These are phyloP conservation scores for Parascotia fuliginaria DNA, from an alignment of 2,888 invertebrate species.

Conservation along the genomic window DNA sequence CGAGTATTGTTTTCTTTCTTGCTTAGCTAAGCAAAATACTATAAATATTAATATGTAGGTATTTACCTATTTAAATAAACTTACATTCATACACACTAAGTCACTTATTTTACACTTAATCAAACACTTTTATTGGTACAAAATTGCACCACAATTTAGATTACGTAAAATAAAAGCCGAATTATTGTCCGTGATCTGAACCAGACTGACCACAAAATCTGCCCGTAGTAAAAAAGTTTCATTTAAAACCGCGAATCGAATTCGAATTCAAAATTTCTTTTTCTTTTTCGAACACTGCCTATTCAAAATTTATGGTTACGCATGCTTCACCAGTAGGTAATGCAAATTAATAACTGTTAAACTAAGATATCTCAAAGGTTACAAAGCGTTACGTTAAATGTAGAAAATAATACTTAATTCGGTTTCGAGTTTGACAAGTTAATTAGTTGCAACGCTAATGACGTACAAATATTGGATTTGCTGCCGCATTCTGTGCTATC, in stretches of 20 bases:
- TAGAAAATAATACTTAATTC: conserved; percentile 17
- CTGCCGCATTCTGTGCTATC: conserved; percentile 34
- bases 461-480: conserved; percentile 39
- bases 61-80: too few relatives aligned
- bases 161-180: not conserved
- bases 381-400: conserved; percentile 19
- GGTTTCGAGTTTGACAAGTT: conserved; percentile 25
- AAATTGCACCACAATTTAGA: conserved; percentile 2
- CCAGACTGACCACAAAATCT: conserved; percentile 12
- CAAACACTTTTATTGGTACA: conserved; percentile 2
- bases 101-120: not conserved
- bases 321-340: too few relatives aligned
- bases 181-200: not conserved
- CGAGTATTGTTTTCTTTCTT: too few relatives aligned
- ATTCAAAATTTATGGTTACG: not conserved
- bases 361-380: too few relatives aligned
- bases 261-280: conserved; percentile 18
- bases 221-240: conserved; percentile 4
- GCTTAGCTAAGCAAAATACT: too few relatives aligned
- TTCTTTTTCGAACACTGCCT: not conserved
- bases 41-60: too few relatives aligned
- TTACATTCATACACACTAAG: too few relatives aligned
- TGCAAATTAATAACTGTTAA: too few relatives aligned
- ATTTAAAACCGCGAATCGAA: conserved; percentile 10
- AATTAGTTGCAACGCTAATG: conserved; percentile 41